phyloP scores from a whole-genome alignment of 1,140 invertebrate species.

The Caligus rogercresseyi region DNA sequence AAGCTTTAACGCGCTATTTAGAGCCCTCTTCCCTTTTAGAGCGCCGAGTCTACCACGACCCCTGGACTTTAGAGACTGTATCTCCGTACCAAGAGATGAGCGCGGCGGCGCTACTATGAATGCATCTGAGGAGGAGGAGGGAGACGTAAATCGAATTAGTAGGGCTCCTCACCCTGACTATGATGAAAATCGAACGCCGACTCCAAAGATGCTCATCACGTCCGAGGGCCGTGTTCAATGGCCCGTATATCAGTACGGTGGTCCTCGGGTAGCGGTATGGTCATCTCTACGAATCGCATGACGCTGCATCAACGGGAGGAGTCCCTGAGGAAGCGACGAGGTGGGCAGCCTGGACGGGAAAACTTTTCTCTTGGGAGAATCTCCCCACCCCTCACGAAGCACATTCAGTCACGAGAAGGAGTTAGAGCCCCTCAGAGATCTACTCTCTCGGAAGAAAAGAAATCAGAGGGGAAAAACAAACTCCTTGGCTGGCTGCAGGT shows the following conservation, averaged over 20 bases:
- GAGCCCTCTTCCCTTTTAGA: not conserved
- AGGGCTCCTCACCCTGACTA: not conserved
- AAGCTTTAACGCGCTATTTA: slow-evolving; percentile 3
- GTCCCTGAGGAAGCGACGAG: not conserved
- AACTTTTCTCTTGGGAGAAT: slow-evolving; percentile 12
- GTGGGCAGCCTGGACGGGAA: not conserved
- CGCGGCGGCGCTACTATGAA: no score
- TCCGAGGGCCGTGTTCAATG: not conserved
- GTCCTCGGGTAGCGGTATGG: slow-evolving; percentile 7
- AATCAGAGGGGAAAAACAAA: not conserved
- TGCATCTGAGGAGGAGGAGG: not conserved
- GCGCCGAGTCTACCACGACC: not conserved
- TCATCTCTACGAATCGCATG: not conserved
- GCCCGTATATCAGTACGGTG: slow-evolving; percentile 14
- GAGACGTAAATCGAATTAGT: not conserved
- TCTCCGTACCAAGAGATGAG: not conserved
- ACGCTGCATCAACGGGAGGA: not conserved
- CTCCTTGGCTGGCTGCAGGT: slow-evolving; percentile 16
- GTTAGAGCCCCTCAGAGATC: not conserved
- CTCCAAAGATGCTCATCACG: slow-evolving; percentile 12
- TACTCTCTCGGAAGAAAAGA: not conserved
- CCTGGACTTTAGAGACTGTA: not conserved
- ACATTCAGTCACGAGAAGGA: not conserved
- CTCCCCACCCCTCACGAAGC: not conserved
- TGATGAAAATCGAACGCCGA: not conserved